These are phyloP conservation scores for Salarias fasciatus DNA, from an alignment of 2,797 vertebrate species.

Conservation along the genomic window DNA sequence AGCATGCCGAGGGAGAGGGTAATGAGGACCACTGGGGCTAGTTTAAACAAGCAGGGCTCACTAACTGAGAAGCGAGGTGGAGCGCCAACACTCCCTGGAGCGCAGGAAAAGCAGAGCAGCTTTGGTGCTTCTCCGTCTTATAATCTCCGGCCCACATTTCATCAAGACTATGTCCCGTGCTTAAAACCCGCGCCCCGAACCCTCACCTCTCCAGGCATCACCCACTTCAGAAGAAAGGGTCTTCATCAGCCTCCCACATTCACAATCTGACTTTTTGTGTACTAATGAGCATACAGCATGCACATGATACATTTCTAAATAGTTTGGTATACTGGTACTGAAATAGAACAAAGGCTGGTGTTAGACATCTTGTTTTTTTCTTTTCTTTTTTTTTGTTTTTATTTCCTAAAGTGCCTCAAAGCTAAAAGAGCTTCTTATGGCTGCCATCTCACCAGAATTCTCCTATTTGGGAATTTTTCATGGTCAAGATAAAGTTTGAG, in stretches of 20 bases:
- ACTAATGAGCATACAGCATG: not conserved
- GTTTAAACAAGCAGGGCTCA: conserved; percentile 79
- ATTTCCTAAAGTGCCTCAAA: not conserved
- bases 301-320: not conserved
- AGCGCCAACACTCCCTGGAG: conserved; percentile 48
- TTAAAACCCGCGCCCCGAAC: conserved; percentile 17
- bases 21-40: conserved; percentile 85
- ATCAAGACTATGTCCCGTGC: conserved; percentile 23
- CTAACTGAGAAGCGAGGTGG: conserved; percentile 65
- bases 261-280: not conserved
- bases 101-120: conserved; percentile 24
- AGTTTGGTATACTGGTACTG: too few species aligned
- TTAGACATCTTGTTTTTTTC: not conserved
- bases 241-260: too few species aligned
- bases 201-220: not conserved
- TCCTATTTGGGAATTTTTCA: conserved; percentile 3
- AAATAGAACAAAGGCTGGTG: not conserved
- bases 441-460: not conserved
- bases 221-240: not conserved
- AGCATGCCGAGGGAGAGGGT: conserved; percentile 69
- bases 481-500: conserved; percentile 5
- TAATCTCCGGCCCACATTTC: conserved; percentile 48
- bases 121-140: conserved; percentile 40
- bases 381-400: not conserved
- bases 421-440: not conserved